These are phyloP conservation scores for Volucella inflata DNA, from an alignment of 2,888 invertebrate genomes.

Conservation along the genomic window DNA sequence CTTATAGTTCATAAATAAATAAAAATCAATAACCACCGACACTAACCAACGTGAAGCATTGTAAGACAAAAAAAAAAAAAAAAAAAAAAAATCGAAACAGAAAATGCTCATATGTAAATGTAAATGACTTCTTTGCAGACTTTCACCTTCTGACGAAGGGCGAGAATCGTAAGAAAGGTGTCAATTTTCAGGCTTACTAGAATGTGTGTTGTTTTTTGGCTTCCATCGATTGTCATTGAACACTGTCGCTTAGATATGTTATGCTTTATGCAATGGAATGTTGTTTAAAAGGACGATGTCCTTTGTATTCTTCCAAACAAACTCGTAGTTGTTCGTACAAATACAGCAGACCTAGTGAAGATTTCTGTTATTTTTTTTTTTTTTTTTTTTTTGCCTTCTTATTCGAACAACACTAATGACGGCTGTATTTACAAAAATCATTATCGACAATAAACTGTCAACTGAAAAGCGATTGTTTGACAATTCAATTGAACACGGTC, in stretches of 20 bases:
- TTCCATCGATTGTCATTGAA: constrained; percentile 73
- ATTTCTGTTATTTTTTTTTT: not conserved
- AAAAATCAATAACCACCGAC: constrained; percentile 48
- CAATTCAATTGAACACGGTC: constrained; percentile 80
- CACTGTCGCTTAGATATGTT: constrained; percentile 54
- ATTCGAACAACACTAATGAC: constrained; percentile 67
- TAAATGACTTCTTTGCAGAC: constrained; percentile 60
- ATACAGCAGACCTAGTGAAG: constrained; percentile 36
- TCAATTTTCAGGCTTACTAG: constrained; percentile 65
- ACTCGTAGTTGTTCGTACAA: constrained; percentile 11
- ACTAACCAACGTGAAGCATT: not conserved
- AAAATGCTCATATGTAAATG: constrained; percentile 15
- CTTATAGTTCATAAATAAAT: not conserved
- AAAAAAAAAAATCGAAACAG: not conserved
- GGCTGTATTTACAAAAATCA: constrained; percentile 82
- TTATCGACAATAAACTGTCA: constrained; percentile 78
- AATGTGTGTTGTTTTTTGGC: constrained; percentile 56
- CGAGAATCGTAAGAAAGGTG: constrained; percentile 62
- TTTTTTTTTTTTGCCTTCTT: too few species aligned
- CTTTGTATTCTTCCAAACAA: constrained; percentile 60
- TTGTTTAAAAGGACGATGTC: constrained; percentile 70
- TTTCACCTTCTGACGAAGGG: constrained; percentile 44
- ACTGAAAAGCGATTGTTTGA: constrained; percentile 77
- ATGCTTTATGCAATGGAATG: constrained; percentile 73
- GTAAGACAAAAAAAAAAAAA: constrained; percentile 31